Base-by-base conservation (phyloP, 2,113 vertebrate genomes). In the Rhadina sibilatrix region DNA sequence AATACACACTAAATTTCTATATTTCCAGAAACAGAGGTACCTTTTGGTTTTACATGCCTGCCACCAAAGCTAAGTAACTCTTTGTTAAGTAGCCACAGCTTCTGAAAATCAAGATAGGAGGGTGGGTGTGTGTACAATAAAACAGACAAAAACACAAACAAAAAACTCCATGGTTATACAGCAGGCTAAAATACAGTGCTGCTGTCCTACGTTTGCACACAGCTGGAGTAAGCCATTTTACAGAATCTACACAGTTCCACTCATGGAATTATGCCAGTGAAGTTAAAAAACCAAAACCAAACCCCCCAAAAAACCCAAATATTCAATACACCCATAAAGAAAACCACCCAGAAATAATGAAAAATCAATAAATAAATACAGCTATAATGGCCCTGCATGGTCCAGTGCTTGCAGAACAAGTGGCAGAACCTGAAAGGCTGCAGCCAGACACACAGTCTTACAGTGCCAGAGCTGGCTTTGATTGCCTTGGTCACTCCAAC, bases 401-500 rank as follows among this genome's bases (percentile, higher is more conserved):
- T 47, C 11, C 38, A 68, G 31, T 0, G 0, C 19, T 44, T 13
- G 8, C 27, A 76, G 57, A 38, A 38, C 3, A 6, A 1, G 35
- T 0, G 7, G 31, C 35, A 63, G 63, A 65, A 78, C 27, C 60
- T 49, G 37, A 10, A 40, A 70, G 23, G 54, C 33, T 19, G 13
- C 87, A 76, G 47, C 17, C 54, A 61, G 40, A 12, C 4, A 6
- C 38, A 15, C 0, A 19, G 24, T 7, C 14, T 7, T 3, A 17
- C 2, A 8, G 42, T 13, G 38, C 12, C 63, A 50, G 16, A 2
- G 23, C 40, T 30, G 42, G 10, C 33, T 42, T 7, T 7, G 42
- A 40, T 1, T 33, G 49, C 37, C 27, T 24, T 1, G 0, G 28
- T 54, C 37, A n/a, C 11, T 28, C 44, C 47, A 21, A 0, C 13